Percentiles rank a stretch among this genome's conserved stretches.
phyloP scores from a whole-genome alignment of 2,888 invertebrate species.

The Pediacus dermestoides region DNA sequence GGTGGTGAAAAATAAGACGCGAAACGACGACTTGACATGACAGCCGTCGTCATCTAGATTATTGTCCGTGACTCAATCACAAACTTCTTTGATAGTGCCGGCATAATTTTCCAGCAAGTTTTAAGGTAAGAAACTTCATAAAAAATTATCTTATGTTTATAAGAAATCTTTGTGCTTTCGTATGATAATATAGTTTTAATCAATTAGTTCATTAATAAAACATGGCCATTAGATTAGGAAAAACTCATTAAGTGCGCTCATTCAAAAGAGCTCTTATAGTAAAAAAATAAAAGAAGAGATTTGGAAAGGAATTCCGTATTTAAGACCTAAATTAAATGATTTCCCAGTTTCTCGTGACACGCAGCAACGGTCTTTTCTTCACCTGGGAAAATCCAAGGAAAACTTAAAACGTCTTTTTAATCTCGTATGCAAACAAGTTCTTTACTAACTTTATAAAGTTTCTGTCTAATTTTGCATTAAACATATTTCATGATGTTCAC shows the following conservation, averaged over 20 bases:
- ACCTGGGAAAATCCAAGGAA: constrained; percentile 32
- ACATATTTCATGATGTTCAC: constrained; percentile 31
- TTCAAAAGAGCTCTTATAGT: constrained; percentile 15
- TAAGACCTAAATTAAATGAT: constrained; percentile 37
- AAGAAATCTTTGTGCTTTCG: background rate
- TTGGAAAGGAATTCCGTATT: constrained; percentile 26
- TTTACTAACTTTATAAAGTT: constrained; percentile 27
- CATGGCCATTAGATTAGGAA: constrained; percentile 26
- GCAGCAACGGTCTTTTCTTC: constrained; percentile 24
- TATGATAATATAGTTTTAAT: constrained; percentile 17
- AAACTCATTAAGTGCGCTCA: constrained; percentile 20
- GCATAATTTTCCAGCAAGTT: no score
- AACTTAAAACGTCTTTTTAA: constrained; percentile 43
- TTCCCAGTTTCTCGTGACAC: constrained; percentile 31
- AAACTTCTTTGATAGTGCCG: no score
- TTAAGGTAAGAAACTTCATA: no score
- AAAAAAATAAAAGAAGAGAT: constrained; percentile 2
- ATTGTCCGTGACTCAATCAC: no score
- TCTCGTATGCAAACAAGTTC: constrained; percentile 43
- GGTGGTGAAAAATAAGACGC: no score
- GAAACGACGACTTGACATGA: no score
- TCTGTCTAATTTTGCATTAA: constrained; percentile 29
- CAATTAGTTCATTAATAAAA: constrained; percentile 30
- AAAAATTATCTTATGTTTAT: no score
- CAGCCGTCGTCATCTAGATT: no score